Base-by-base conservation (phyloP, 2,113 vertebrate species). In the Chlorodrepanis virens region DNA sequence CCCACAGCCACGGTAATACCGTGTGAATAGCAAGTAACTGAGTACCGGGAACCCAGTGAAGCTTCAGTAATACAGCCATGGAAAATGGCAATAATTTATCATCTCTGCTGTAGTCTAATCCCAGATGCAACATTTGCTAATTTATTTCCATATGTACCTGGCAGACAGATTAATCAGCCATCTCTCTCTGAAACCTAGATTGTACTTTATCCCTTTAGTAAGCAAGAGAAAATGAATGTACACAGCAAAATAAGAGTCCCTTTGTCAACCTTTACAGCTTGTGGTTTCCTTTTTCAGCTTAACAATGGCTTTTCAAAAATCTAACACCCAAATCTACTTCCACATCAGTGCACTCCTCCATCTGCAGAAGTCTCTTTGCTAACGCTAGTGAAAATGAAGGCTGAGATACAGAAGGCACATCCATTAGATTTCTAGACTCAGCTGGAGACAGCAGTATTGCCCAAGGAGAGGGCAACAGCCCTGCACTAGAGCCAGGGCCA, bases 61-160 rank as follows among this genome's bases (percentile, higher is more conserved):
- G 96, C 97, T 97, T 95, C 93, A 93, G 93, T 97, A 97, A 96
- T 70, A 96, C 70, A 86, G 94, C 94, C 91, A 94, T 56, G 80
- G 67, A 96, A 80, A 81, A 96, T 49, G 97, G 96, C 63, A 95
- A 97, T 97, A 97, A 98, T 98, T 98, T 96, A 98, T 98, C 97
- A 98, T 98, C 97, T 97, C 97, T 95, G 97, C 97, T 93, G 97
- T 95, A 96, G 95, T 92, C 93, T 95, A 97, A 96, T 98, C 98
- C 98, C 98, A 96, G 96, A 97, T 96, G 98, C 83, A 94, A 92
- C 96, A 96, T 97, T 98, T 97, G 89, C 97, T 98, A 98, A 98
- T 98, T 98, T 98, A 98, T 98, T 98, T 98, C 98, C 98, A 98
- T 98, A 98, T 97, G 97, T 97, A 98, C 94, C 97, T 97, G 97